Evolutionary conservation across 2,888 invertebrate species (phyloP), one percentile per base, ranked within the genome.

Genomic region (Pedicia rivosa): DNA sequence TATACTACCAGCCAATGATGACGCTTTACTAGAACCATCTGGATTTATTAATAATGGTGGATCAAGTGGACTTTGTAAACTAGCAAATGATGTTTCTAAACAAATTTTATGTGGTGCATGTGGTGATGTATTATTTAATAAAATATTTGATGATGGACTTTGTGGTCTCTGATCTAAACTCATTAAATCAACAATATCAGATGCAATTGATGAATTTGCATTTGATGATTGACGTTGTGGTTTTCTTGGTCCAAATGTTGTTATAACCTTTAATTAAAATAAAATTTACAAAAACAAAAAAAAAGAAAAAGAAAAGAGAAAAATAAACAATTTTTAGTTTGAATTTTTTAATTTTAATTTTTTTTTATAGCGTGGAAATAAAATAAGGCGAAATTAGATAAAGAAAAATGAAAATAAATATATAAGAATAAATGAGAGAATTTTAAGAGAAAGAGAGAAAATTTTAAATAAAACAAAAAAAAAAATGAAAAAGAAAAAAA

Each of bases 1-100:
- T 13, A 60, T 47, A 44, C 57, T 60, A 37, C 58, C 60, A 3
- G 57, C 56, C 42, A 58, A 49, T 1, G 62, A 62, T 2, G 60
- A 58, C 4, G 55, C 49, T 31, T 56, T 59, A 42, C 56, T 57
- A 3, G 55, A 53, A 2, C 47, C 47, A n/a, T 43, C 44, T 7
- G 43, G 37, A n/a, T 44, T 22, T 15, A 39, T 42, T 17, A 43
- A 35, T 9, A 19, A 4, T 5, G 34, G 28, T 12, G 30, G 35
- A 27, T 52, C 52, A n/a, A 59, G 55, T 2, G 67, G 67, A 47
- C 68, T 70, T 49, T 72, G 73, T 20, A 78, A 57, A 42, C 75
- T 76, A 16, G 79, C 77, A 58, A 81, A 81, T 49, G 78, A 79
- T 9, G 81, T 80, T 57, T 82, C 82, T 42, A 80, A 63, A 50